These are phyloP conservation scores for Macaria liturata DNA, from an alignment of 2,888 invertebrate genomes.

Conservation along the genomic window DNA sequence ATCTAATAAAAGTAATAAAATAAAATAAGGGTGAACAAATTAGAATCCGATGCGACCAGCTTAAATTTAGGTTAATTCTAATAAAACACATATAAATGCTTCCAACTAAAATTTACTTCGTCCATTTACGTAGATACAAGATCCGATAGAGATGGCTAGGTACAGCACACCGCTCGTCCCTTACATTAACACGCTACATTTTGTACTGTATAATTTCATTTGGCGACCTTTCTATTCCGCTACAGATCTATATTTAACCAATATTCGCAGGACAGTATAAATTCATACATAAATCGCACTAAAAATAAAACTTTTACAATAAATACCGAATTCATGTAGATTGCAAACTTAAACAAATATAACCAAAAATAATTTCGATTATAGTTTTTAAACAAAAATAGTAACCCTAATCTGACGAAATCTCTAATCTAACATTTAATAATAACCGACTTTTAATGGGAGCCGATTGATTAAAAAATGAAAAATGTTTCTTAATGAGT, in stretches of 20 bases:
- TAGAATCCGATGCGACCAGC: too few relatives aligned
- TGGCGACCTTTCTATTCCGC: constrained; percentile 50
- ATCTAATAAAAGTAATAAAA: too few relatives aligned
- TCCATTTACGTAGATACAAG: constrained; percentile 55
- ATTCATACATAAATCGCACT: constrained; percentile 27
- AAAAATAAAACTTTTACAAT: constrained; percentile 39
- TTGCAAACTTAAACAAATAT: too few relatives aligned
- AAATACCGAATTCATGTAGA: constrained; percentile 36
- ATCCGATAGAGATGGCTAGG: constrained; percentile 64
- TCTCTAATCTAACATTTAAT: too few relatives aligned
- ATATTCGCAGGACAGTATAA: constrained; percentile 33
- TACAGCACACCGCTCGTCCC: constrained; percentile 48
- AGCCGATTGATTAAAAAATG: too few relatives aligned
- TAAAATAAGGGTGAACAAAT: too few relatives aligned
- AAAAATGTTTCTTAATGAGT: too few relatives aligned
- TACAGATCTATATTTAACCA: constrained; percentile 31
- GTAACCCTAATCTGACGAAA: too few relatives aligned
- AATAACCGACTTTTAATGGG: too few relatives aligned
- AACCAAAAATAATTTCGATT: too few relatives aligned
- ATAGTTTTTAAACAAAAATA: too few relatives aligned
- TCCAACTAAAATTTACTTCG: constrained; percentile 75
- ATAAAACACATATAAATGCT: constrained; percentile 48
- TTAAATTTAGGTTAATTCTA: constrained; percentile 2
- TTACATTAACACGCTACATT: constrained; percentile 55
- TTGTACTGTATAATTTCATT: constrained; percentile 76